Evolutionary conservation across 2,797 vertebrate genomes (phyloP), one percentile per base, ranked within the genome.

Genomic region (Microhierax caerulescens): DNA sequence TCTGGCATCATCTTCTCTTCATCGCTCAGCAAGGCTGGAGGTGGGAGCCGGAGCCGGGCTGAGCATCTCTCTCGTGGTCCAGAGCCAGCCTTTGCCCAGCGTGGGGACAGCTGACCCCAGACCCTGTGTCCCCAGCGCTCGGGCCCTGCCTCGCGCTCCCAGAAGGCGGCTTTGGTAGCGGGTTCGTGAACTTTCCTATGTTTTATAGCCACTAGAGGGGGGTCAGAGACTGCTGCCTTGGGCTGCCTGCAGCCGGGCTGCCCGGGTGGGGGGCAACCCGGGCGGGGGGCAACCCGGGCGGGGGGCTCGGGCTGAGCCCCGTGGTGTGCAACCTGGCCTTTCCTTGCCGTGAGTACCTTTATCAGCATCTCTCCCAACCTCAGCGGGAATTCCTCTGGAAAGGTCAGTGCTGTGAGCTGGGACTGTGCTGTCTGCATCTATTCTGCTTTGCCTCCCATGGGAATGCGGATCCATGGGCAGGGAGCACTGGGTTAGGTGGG

Each of bases 181-280:
- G 77, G 96, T 85, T 95, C 92, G 84, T 97, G 95, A 96, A 96
- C 96, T 87, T 93, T 91, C 88, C 93, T 97, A 95, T 88, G 92
- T 96, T 95, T 95, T 96, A 96, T 95, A 97, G 93, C 94, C 92
- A 61, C 96, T 97, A 97, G 97, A 97, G 97, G 92, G 96, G 83
- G 83, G 96, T 93, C 94, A 95, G 92, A 95, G 97, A 97, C 97
- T 95, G 94, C 78, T 76, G 92, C 88, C 96, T 50, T 57, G 59
- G 90, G 83, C 92, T 95, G 84, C 79, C 47, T 67, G 43, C 61
- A 50, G 79, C 90, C 10, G 15, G 90, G 64, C 32, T 83, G 67
- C 78, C 77, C 24, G 21, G 48, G 70, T 47, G 11, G 67, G 84
- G 67, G 76, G n/a, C 54, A 63, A 45, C 23, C 30, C 21, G 1